Base-by-base conservation (phyloP, 1,140 invertebrate species). In the Schmidtea mediterranea region DNA sequence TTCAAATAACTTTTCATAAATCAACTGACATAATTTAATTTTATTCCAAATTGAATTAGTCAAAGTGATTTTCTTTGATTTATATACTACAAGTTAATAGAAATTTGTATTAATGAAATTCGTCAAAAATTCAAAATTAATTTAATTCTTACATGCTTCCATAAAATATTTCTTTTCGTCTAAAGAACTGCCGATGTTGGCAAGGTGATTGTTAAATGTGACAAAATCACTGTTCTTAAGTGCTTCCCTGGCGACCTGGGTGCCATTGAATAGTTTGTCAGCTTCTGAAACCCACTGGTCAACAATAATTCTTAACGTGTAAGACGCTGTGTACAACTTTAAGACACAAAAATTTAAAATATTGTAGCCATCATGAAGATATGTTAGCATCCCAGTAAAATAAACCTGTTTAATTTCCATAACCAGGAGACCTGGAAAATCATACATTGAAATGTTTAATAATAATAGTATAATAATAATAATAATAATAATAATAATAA, bases 321-420 rank as follows among this genome's bases (percentile, higher is more conserved):
- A 67, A 1, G 65, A 66, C 12, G 59, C 58, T 9, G 65, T 50
- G 49, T 67, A 67, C 55, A 67, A 61, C 8, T 61, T 59, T 13
- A 65, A 54, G 12, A 66, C 60, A 48, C 56, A 57, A 51, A 61
- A 62, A 51, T 65, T 62, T 52, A 64, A 59, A 49, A 59, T 61
- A 52, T 66, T 67, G 52, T 65, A 64, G 47, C 60, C 60, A 48
- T 65, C 60, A 37, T 56, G 58, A 38, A 65, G 51, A 53, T 65
- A 66, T 22, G 58, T 59, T n/a, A 57, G 50, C 19, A 61, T 52
- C 15, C 63, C 63, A 24, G 59, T 60, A 51, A 55, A 57, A 54
- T 67, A 66, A 6, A 66, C 56, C 50, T 65, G 62, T 51, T 67
- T 67, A 49, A 62, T 63, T 52, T 67, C 65, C 52, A 61, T 61